Percentiles rank a stretch among this genome's conserved stretches.
phyloP scores from a whole-genome alignment of 1,140 invertebrate genomes.

The Scaptomyza hsui region DNA sequence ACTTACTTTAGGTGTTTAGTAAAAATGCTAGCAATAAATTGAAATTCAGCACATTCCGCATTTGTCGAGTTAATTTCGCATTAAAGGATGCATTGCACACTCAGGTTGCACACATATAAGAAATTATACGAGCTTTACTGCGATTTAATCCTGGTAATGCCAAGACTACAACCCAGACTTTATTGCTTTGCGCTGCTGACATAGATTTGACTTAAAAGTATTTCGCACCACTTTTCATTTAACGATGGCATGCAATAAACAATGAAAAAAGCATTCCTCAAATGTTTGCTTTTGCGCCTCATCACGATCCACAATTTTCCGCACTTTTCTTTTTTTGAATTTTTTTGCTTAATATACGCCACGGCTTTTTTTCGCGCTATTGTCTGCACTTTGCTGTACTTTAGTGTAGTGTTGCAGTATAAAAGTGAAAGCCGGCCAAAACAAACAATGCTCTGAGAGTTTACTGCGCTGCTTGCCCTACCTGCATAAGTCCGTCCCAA shows the following conservation, averaged over 20 bases:
- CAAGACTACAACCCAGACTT: slow-evolving; percentile 5
- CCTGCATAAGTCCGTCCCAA: slow-evolving; percentile 30
- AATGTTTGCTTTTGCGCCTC: slow-evolving; percentile 47
- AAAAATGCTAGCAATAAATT: not conserved
- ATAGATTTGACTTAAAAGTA: slow-evolving; percentile 74
- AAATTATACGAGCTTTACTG: slow-evolving; percentile 33
- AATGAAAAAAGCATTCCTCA: slow-evolving; percentile 38
- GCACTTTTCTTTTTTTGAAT: slow-evolving; percentile 52
- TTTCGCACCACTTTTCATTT: slow-evolving; percentile 73
- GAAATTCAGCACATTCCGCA: not conserved
- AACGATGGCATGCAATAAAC: slow-evolving; percentile 70
- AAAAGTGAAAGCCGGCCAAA: slow-evolving; percentile 58
- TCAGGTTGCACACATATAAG: slow-evolving; percentile 5
- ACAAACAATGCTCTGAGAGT: slow-evolving; percentile 67
- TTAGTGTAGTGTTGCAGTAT: slow-evolving; percentile 42
- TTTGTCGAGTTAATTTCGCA: not conserved
- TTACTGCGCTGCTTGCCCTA: slow-evolving; percentile 35
- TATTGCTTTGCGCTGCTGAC: slow-evolving; percentile 52
- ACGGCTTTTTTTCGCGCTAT: slow-evolving; percentile 20
- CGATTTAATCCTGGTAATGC: slow-evolving; percentile 19
- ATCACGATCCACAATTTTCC: slow-evolving; percentile 19
- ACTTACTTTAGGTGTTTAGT: no score
- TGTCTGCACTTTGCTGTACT: not conserved
- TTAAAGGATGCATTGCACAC: not conserved
- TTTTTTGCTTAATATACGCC: slow-evolving; percentile 64